A percentile compares a stretch with the other conserved stretches of the same genome.
phyloP scores from a whole-genome alignment of 1,140 invertebrate species.

The Oncopeltus fasciatus region DNA sequence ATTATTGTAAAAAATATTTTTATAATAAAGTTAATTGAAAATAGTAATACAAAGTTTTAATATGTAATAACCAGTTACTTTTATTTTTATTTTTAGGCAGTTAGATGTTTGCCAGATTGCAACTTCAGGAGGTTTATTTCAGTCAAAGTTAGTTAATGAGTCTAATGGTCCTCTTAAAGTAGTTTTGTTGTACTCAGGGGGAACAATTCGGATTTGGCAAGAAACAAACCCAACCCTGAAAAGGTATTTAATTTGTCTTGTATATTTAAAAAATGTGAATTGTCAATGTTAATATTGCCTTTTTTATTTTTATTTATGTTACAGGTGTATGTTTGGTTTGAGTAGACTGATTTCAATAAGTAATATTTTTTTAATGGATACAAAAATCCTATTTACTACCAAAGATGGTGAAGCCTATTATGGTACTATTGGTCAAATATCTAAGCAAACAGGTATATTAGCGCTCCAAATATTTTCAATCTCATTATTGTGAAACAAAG shows the following conservation, averaged over 20 bases:
- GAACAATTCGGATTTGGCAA: slow-evolving; percentile 50
- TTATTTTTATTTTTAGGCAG: slow-evolving; percentile 28
- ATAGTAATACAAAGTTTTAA: no score
- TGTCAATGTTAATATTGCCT: not conserved
- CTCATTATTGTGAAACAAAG: not conserved
- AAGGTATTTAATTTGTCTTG: slow-evolving; percentile 21
- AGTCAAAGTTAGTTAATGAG: slow-evolving; percentile 25
- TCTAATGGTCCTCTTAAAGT: slow-evolving; percentile 39
- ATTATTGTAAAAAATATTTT: no score
- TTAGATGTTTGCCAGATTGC: slow-evolving; percentile 33
- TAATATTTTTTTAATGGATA: slow-evolving; percentile 40
- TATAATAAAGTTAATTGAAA: no score
- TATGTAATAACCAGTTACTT: not conserved
- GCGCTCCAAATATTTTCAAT: not conserved
- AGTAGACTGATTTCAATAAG: slow-evolving; percentile 39
- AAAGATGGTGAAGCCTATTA: slow-evolving; percentile 50
- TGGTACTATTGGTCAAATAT: slow-evolving; percentile 27
- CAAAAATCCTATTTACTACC: slow-evolving; percentile 43
- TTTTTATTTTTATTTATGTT: not conserved
- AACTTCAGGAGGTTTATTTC: slow-evolving; percentile 38
- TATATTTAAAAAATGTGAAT: not conserved
- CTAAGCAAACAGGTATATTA: not conserved
- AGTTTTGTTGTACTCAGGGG: slow-evolving; percentile 39
- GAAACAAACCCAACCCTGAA: slow-evolving; percentile 42
- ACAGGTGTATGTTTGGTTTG: slow-evolving; percentile 43